Evolutionary conservation across 2,113 vertebrate species (phyloP), one percentile per base, ranked within the genome.

Genomic region (Xyrauchen texanus): DNA sequence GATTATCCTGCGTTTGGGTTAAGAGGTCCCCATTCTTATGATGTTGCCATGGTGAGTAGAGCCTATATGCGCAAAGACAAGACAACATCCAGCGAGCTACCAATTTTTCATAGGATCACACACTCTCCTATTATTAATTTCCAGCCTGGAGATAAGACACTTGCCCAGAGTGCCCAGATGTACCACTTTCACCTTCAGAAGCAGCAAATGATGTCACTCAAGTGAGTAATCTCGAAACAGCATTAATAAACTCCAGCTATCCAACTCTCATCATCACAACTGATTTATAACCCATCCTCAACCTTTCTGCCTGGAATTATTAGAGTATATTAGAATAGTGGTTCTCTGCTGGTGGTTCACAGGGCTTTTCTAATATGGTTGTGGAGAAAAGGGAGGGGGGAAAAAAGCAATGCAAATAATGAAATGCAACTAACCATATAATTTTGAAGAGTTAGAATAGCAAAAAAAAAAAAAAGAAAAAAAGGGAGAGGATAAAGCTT

Each of bases 101-200:
- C 6, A 52, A 62, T 55, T 66, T 7, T 72, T 68, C 52, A 8
- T 15, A 6, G 4, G 45, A 62, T 49, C 13, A 34, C 49, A 34
- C 21, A 34, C 21, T 3, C 21, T 34, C 21, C 60, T 46, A 5
- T 12, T 83, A 0, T 66, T 60, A 78, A 0, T 7, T 69, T 82
- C 8, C 85, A 98, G 96, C 93, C 94, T 0, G 96, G 95, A 8
- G 97, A 98, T 89, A 95, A 95, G 87, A 95, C 93, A 0, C 90
- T 98, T 89, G 97, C 95, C 2, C 96, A 95, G 77, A 97, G 92
- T 0, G 96, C 96, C 0, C 96, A 98, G 90, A 95, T 98, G 96
- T 97, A 95, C 85, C 96, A 98, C 88, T 98, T 96, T 88, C 96
- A 98, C 84, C 96, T 97, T 86, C 97, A 98, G 92, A 95, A 97